Base-by-base conservation (phyloP, 2,113 vertebrate genomes). In the Leptobrachium leishanense region DNA sequence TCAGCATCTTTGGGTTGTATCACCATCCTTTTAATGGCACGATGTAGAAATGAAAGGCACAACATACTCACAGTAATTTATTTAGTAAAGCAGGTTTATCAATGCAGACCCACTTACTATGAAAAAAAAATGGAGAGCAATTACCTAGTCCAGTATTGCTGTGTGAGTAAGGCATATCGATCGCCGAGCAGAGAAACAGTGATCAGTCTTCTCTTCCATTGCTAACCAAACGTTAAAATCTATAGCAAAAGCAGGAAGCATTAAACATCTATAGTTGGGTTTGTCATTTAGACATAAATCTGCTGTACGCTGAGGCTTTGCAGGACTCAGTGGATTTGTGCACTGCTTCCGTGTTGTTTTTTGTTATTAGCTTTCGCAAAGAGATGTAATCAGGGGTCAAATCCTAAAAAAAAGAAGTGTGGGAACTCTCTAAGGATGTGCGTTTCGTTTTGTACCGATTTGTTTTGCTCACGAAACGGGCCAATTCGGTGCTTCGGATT, bases 101-200 rank as follows among this genome's bases (percentile, higher is more conserved):
- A 74, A 68, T 81, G 72, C 44, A 74, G 62, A 55, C 12, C 7
- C 46, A 15, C 10, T 59, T 59, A 59, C 6, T 59, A 59, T 2
- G 55, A 8, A 12, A n/a, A 74, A 74, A 55, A 63, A 44, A 81
- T 74, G 43, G 20, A 42, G 41, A 40, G 78, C 63, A 74, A 74
- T 62, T 81, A 70, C 76, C 72, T 79, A 70, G 72, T 59, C 64
- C 70, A 72, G 62, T 79, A 71, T 71, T 50, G 68, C 59, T 53
- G 43, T 64, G 50, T 63, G 76, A 72, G 57, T 72, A 68, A 55
- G 57, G 6, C 7, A 53, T 79, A 79, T 79, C 43, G 69, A 72
- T 79, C 2, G 5, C 39, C 40, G 54, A 31, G 13, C 11, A n/a
- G 15, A 68, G 75, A 13, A 54, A 59, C 53, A 69, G 66, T 31